Base-by-base conservation (phyloP, 2,888 invertebrate species). In the Mactromeris polynyma region DNA sequence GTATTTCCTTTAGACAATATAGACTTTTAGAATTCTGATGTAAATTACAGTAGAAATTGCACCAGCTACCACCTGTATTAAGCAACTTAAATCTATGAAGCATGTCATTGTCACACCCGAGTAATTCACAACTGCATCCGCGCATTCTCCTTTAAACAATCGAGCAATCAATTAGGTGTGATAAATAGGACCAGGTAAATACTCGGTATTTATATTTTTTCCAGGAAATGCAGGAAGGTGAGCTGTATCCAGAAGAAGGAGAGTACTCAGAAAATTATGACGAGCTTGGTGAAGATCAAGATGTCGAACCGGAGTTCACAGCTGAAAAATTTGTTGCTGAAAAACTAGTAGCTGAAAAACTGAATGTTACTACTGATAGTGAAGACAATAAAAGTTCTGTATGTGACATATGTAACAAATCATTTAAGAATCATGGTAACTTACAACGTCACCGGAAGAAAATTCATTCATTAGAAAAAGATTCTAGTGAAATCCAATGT, bases 361-460 rank as follows among this genome's bases (percentile, higher is more conserved):
- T 87, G 21, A 78, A 54, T 46, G 19, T 42, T 38, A 31, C 42
- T 58, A 31, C 21, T 7, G 51, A 38, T 33, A 77, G 40, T 14
- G 85, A 86, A 51, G 46, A 81, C 6, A 69, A 73, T 36, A 81
- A 81, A 42, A 85, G 42, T 38, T 81, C 26, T 42, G 79, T 83
- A 31, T 92, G 92, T 88, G 85, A 87, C 42, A 86, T 92, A 1
- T 92, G 92, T 90, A 83, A 85, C 36, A 92, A 92, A 86, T 69
- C 78, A 33, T 90, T 89, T n/a, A 89, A 86, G 79, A 82, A 38
- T 40, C 19, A 42, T 4, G 51, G 46, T 17, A 89, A 85, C 54
- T 64, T 92, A 86, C n/a, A 42, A 11, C 82, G 89, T 31, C 92
- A 92, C 69, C 58, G 58, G 40, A 89, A 89, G 81, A 82, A 82